Evolutionary conservation across 2,113 vertebrate genomes (phyloP).

Genomic region (Falcunculus frontatus): DNA sequence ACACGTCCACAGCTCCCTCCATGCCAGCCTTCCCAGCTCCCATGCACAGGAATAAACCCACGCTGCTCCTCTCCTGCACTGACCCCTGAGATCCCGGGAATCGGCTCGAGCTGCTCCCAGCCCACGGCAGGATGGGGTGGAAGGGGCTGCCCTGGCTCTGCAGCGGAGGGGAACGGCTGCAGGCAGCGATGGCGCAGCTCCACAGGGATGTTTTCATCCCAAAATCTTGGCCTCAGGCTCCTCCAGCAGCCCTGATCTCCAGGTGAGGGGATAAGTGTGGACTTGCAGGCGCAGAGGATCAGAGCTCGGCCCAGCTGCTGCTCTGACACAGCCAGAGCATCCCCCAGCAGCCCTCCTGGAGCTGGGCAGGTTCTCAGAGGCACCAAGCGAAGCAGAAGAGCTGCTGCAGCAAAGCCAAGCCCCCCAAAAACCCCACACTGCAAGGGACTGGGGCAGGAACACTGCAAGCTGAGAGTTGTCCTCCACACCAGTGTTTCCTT

Average conservation of each 20-base stretch:
- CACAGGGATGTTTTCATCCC: rapidly evolving
- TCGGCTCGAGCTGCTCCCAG: neutral
- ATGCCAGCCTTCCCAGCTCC: neutral
- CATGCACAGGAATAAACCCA: neutral
- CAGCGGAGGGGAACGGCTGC: rapidly evolving
- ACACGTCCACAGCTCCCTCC: neutral
- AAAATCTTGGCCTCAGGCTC: neutral
- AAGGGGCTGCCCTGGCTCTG: neutral
- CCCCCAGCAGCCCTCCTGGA: neutral
- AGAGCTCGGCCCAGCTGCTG: neutral
- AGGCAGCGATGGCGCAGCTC: neutral
- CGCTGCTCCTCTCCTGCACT: neutral
- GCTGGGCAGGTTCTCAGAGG: neutral
- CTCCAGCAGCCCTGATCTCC: neutral
- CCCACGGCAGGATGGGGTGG: neutral
- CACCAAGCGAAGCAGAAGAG: neutral
- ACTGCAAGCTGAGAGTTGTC: neutral
- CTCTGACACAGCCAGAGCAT: neutral
- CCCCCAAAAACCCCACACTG: neutral
- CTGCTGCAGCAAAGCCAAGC: neutral
- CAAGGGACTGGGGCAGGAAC: neutral
- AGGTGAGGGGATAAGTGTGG: rapidly evolving
- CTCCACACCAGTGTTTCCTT: rapidly evolving
- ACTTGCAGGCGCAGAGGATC: neutral
- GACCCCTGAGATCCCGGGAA: neutral